Percentiles rank a stretch among this genome's conserved stretches.
Conservation (phyloP, 2,888 invertebrate genomes). For the Laothoe populi region DNA sequence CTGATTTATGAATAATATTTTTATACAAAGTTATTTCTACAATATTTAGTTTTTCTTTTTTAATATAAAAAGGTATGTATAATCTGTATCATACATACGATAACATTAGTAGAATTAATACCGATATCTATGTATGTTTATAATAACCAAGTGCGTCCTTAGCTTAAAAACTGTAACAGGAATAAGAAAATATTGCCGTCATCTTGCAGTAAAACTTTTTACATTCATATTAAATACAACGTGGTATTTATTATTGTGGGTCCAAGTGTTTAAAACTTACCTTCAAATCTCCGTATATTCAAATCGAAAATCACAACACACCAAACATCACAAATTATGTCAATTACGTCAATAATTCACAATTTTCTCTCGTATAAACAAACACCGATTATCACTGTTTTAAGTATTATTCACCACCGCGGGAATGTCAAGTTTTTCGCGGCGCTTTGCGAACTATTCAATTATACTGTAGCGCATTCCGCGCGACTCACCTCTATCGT, state of each 20-base stretch:
- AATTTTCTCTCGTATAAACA: conserved; percentile 60
- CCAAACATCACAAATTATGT: conserved; percentile 60
- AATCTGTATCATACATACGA: no score
- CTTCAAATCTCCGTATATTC: conserved; percentile 45
- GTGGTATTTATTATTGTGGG: conserved; percentile 18
- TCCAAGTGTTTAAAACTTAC: conserved; percentile 48
- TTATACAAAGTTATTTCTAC: no score
- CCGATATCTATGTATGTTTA: no score
- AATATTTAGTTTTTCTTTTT: no score
- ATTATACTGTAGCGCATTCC: conserved; percentile 65
- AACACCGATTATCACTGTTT: conserved; percentile 65
- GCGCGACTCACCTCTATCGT: conserved; percentile 64
- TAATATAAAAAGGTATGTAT: no score
- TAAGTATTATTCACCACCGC: conserved; percentile 64
- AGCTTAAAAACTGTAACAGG: background rate
- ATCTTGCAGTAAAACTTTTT: background rate
- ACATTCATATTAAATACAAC: background rate
- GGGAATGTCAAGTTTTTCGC: conserved; percentile 71
- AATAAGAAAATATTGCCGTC: background rate
- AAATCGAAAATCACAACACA: conserved; percentile 55
- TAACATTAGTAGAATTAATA: no score
- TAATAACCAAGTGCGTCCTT: no score
- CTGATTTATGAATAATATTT: no score
- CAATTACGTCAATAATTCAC: conserved; percentile 63
- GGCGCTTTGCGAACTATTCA: conserved; percentile 62